A percentile compares a stretch with the other conserved stretches of the same genome.
Conservation (phyloP, 2,797 vertebrate genomes). For the Steatocranus sp. region DNA sequence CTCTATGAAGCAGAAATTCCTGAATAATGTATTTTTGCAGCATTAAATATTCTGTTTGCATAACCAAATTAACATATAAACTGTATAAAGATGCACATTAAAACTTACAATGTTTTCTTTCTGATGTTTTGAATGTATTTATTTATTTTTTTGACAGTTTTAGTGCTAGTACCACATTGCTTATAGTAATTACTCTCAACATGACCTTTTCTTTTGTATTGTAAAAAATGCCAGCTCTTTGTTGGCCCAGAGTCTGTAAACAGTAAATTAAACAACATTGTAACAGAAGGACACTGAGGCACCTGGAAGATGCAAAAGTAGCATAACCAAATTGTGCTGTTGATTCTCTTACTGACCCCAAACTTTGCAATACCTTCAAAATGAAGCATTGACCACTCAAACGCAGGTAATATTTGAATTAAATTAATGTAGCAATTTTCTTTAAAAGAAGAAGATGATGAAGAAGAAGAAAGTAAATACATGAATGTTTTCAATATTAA, state of each 20-base stretch:
- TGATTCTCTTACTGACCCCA: accelerated
- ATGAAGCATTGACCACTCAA: background rate
- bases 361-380: background rate
- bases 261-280: background rate
- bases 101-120: background rate
- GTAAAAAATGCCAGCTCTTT: background rate
- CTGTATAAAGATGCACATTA: conserved; percentile 24
- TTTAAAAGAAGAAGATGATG: background rate
- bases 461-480: background rate
- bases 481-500: background rate
- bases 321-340: background rate
- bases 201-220: background rate
- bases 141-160: background rate
- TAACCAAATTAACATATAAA: conserved; percentile 46
- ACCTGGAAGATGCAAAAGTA: background rate
- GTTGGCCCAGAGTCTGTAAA: background rate
- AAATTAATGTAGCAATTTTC: background rate
- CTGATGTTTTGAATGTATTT: background rate
- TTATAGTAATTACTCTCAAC: background rate
- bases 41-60: conserved; percentile 20
- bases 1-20: background rate
- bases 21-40: background rate
- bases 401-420: accelerated
- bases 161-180: background rate
- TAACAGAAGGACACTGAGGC: background rate